Percentiles rank a stretch among this genome's conserved stretches.
Evolutionary conservation across 2,888 invertebrate species (phyloP).

Genomic region (Synanthedon andrenaeformis): DNA sequence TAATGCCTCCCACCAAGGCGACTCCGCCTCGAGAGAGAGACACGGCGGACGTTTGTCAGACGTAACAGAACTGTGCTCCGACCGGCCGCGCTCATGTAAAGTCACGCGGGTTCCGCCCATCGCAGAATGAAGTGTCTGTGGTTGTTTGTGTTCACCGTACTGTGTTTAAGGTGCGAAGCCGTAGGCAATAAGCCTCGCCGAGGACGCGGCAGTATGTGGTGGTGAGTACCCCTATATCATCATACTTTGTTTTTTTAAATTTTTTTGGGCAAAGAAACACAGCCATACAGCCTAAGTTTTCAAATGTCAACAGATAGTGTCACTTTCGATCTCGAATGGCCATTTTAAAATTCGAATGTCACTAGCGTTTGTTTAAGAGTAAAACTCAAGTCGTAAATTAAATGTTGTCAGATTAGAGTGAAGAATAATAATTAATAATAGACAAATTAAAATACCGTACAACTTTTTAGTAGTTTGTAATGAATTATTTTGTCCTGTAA

Average conservation of each 20-base stretch:
- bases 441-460: too few relatives aligned
- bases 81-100: constrained; percentile 54
- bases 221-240: constrained; percentile 71
- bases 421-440: too few relatives aligned
- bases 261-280: too few relatives aligned
- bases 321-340: too few relatives aligned
- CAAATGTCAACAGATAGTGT: too few relatives aligned
- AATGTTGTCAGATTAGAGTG: too few relatives aligned
- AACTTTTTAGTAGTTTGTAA: too few relatives aligned
- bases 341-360: too few relatives aligned
- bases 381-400: too few relatives aligned
- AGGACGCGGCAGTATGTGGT: constrained; percentile 92
- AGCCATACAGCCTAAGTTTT: too few relatives aligned
- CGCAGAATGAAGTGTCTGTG: constrained; percentile 67
- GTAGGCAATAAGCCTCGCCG: constrained; percentile 75
- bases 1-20: constrained; percentile 56
- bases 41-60: constrained; percentile 39
- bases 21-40: constrained; percentile 44
- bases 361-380: too few relatives aligned
- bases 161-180: constrained; percentile 62
- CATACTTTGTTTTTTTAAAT: neutral
- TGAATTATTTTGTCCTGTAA: too few relatives aligned
- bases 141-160: constrained; percentile 65
- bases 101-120: constrained; percentile 45
- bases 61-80: constrained; percentile 52